Conservation (phyloP, 2,888 invertebrate species). For the Eristalis arbustorum region DNA sequence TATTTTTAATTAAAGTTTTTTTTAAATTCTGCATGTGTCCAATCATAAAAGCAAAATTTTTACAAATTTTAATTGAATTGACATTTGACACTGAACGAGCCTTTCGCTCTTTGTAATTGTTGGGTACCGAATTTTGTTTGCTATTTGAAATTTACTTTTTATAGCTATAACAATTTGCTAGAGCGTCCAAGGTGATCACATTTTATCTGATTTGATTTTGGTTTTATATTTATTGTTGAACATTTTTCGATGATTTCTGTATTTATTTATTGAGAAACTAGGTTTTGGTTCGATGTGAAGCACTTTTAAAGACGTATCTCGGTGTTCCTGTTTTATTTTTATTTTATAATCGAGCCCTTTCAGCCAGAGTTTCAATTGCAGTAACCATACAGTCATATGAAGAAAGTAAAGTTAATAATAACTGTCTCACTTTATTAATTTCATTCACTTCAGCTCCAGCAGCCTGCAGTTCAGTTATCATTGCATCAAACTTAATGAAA, state of each 20-base stretch:
- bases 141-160: constrained; percentile 23
- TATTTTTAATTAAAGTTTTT: not conserved
- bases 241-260: constrained; percentile 7
- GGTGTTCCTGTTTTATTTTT: no score
- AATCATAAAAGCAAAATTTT: constrained; percentile 12
- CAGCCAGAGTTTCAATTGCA: no score
- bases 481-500: no score
- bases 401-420: constrained; percentile 71
- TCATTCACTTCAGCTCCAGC: no score
- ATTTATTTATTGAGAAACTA: no score
- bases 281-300: no score
- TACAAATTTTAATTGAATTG: not conserved
- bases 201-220: constrained; percentile 40
- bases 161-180: constrained; percentile 72
- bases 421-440: no score
- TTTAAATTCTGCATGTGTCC: not conserved
- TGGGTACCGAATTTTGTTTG: constrained; percentile 11
- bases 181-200: constrained; percentile 74
- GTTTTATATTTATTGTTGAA: not conserved
- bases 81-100: not conserved
- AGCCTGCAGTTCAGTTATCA: no score
- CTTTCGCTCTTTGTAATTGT: not conserved
- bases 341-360: no score
- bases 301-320: no score
- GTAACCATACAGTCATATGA: no score